Evolutionary conservation across 2,113 vertebrate species (phyloP).

Genomic region (Stictonetta naevosa): DNA sequence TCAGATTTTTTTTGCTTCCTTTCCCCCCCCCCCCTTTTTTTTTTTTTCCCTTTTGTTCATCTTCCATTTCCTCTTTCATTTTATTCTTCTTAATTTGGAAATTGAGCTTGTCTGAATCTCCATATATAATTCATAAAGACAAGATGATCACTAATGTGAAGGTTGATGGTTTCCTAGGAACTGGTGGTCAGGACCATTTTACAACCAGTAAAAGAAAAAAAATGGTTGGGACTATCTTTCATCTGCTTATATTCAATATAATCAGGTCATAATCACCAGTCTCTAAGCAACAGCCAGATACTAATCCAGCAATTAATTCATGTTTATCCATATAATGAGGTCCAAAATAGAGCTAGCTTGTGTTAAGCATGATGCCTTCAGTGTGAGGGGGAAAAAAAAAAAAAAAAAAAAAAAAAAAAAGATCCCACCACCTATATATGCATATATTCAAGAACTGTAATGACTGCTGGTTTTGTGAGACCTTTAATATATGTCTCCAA

Average conservation of each 20-base stretch:
- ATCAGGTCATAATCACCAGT: neutral
- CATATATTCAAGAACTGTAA: neutral
- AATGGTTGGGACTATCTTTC: slow-evolving; percentile 21
- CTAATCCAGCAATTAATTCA: slow-evolving; percentile 58
- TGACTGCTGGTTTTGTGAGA: neutral
- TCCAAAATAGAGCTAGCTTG: slow-evolving; percentile 23
- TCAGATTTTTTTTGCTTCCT: neutral
- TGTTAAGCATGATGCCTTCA: neutral
- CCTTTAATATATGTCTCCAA: neutral
- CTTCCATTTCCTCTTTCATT: neutral
- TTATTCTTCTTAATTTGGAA: neutral
- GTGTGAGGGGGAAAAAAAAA: neutral
- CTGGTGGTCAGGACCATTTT: neutral
- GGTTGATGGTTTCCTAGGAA: slow-evolving; percentile 23
- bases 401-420: neutral
- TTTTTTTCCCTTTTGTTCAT: neutral
- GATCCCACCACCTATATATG: neutral
- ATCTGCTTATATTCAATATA: slow-evolving; percentile 44
- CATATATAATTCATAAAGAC: neutral
- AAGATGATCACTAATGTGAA: neutral
- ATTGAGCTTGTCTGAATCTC: neutral
- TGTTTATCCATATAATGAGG: slow-evolving; percentile 50
- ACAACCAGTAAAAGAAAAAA: neutral
- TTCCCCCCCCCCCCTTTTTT: no score
- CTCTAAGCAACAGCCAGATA: slow-evolving; percentile 53